Percentiles rank a stretch among this genome's conserved stretches.
Conservation (phyloP, 2,113 vertebrate genomes). For the Paracanthobrama guichenoti region DNA sequence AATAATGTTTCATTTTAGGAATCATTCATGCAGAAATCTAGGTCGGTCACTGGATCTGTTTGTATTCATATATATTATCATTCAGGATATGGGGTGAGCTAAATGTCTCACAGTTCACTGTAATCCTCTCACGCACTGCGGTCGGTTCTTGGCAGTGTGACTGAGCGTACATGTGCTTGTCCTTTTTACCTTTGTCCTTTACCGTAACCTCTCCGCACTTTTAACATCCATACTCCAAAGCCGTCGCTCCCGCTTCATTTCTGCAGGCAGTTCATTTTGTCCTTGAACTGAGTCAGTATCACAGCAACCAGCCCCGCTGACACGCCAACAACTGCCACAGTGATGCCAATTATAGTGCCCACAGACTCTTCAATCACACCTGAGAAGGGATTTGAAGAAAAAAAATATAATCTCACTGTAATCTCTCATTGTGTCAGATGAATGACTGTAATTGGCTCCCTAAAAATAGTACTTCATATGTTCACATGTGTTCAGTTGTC, state of each 20-base stretch:
- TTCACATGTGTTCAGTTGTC: not conserved
- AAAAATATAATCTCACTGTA: not conserved
- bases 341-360: slow-evolving; percentile 67
- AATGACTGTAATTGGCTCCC: not conserved
- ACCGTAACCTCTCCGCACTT: not conserved
- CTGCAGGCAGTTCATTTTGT: slow-evolving; percentile 63
- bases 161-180: not conserved
- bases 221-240: not conserved
- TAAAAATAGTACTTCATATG: not conserved
- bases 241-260: not conserved
- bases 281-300: slow-evolving; percentile 64
- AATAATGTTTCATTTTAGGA: not conserved
- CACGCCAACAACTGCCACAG: slow-evolving; percentile 64
- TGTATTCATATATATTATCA: not conserved
- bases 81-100: not conserved
- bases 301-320: slow-evolving; percentile 61
- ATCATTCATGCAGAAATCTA: no score
- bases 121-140: not conserved
- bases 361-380: slow-evolving; percentile 70
- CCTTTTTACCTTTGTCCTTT: slow-evolving; percentile 14
- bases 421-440: not conserved
- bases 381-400: slow-evolving; percentile 38
- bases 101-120: not conserved
- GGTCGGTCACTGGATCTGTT: not conserved
- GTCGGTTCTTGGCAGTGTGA: not conserved